Evolutionary conservation across 2,113 vertebrate species (phyloP), one percentile per base, ranked within the genome.

Genomic region (Microcebus lehilahytsara): DNA sequence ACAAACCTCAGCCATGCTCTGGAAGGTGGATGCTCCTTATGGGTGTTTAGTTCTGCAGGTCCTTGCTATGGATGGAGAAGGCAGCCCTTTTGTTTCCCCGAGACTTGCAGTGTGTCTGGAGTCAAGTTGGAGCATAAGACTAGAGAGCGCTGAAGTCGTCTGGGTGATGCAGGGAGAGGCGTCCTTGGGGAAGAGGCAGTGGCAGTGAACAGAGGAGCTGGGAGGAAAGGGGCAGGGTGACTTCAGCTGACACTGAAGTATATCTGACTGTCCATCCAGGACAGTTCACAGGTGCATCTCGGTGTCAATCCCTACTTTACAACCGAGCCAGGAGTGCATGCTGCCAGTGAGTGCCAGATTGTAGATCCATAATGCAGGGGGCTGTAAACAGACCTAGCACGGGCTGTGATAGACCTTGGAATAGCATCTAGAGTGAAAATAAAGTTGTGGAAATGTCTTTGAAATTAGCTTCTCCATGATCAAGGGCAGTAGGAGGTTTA

Each of bases 391-490:
- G 75, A 87, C 25, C 20, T 12, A 56, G 64, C n/a, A 51, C 37
- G 53, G 58, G 56, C 77, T 85, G 19, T 62, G 19, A 5, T 5
- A 32, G 27, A 20, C 51, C 40, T 78, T 72, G 67, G 20, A 93
- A 85, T n/a, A 78, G 62, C 37, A 60, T 23, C 66, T 56, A 64
- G 75, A 32, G 19, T 66, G 56, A 86, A 46, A 84, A 85, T 42
- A n/a, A 87, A 25, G n/a, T 75, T 67, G n/a, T 60, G n/a, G 34
- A 72, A 78, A 74, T 27, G 3, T 97, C 67, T 92, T 91, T 87
- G 53, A 94, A 83, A 81, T 66, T 16, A 42, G 42, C n/a, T 91
- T 91, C 78, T 34, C 34, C 85, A 37, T 56, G 67, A 69, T 6
- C n/a, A 72, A 88, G 60, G 51, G 60, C 14, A 71, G 60, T 5